Evolutionary conservation across 2,113 vertebrate species (phyloP).

Genomic region (Mormyrus lacerda): DNA sequence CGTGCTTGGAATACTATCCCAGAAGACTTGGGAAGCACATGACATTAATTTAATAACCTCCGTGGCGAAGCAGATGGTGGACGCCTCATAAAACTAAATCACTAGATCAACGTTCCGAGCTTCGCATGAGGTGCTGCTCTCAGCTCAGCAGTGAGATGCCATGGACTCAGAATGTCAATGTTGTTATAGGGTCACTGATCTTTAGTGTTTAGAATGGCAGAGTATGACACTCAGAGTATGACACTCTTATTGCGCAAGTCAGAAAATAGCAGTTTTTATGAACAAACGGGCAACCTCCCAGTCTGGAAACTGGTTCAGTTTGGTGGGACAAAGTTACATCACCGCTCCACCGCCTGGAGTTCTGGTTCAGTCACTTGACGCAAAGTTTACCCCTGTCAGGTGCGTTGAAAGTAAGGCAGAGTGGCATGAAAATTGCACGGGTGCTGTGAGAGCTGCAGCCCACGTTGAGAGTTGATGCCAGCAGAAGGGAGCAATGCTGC

Average conservation of each 20-base stretch:
- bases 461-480: neutral
- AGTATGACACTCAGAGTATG: neutral
- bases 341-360: neutral
- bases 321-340: neutral
- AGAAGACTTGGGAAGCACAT: neutral
- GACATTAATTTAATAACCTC: neutral
- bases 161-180: neutral
- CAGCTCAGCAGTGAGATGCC: neutral
- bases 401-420: neutral
- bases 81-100: neutral
- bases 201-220: neutral
- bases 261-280: neutral
- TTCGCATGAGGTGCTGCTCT: neutral
- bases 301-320: neutral
- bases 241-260: neutral
- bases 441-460: neutral
- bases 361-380: neutral
- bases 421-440: neutral
- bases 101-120: neutral
- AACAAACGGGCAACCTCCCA: neutral
- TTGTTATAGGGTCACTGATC: neutral
- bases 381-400: neutral
- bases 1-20: neutral
- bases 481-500: neutral
- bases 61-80: neutral